phyloP scores from a whole-genome alignment of 1,140 invertebrate species.

The Trichogramma pretiosum region DNA sequence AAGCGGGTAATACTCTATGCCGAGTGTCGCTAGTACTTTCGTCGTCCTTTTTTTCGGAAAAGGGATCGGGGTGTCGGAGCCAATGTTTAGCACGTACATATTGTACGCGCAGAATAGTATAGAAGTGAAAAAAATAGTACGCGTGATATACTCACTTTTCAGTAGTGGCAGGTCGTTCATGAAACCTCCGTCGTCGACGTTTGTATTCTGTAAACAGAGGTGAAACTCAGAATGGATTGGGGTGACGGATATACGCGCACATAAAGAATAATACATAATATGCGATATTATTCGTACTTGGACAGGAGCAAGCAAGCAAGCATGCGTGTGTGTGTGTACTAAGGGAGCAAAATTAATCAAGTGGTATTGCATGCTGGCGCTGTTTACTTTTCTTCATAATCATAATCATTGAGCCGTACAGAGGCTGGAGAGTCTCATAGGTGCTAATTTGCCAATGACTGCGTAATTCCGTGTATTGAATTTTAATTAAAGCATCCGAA shows the following conservation, averaged over 20 bases:
- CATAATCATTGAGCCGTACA: too few species aligned
- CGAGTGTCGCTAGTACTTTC: not conserved
- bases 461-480: too few species aligned
- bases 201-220: constrained; percentile 71
- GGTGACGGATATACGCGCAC: too few species aligned
- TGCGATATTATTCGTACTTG: not conserved
- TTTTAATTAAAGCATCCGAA: too few species aligned
- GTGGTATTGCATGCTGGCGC: not conserved
- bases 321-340: not conserved
- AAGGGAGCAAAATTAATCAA: constrained; percentile 4
- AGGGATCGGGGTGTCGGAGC: not conserved
- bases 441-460: too few species aligned
- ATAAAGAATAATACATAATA: too few species aligned
- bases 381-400: too few species aligned
- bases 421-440: too few species aligned
- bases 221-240: too few species aligned
- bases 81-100: too few species aligned
- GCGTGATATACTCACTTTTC: constrained; percentile 75
- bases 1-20: constrained; percentile 26
- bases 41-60: too few species aligned
- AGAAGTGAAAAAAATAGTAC: too few species aligned
- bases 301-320: not conserved
- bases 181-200: constrained; percentile 75
- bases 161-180: constrained; percentile 79
- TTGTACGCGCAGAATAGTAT: not conserved